Conservation (phyloP, 2,113 vertebrate genomes). For the Alexandromys fortis region DNA sequence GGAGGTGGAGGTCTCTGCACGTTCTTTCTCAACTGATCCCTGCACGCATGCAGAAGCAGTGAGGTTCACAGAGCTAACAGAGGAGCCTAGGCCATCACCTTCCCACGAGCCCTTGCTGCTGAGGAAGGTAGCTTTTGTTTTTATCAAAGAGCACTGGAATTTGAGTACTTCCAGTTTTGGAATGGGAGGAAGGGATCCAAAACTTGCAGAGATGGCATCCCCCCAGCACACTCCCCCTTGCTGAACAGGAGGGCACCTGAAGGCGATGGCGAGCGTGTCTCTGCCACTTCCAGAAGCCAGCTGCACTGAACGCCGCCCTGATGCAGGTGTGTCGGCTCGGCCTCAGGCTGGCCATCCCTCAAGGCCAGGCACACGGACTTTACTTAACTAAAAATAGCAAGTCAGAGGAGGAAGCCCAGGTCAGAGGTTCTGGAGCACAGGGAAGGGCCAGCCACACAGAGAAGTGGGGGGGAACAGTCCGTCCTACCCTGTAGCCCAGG, state of each 20-base stretch:
- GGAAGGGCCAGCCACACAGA: neutral
- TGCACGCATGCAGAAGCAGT: neutral
- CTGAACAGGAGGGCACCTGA: constrained; percentile 51
- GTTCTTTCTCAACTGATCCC: neutral
- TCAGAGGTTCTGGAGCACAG: neutral
- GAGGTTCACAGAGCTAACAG: neutral
- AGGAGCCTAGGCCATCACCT: neutral
- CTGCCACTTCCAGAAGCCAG: constrained; percentile 1
- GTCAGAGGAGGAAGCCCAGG: neutral
- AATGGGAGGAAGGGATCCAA: neutral
- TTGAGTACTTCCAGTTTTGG: neutral
- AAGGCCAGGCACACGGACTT: neutral
- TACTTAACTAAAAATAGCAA: neutral
- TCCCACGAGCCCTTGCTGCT: neutral
- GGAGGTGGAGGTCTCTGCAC: neutral
- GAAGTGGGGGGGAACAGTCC: neutral
- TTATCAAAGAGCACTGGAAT: neutral
- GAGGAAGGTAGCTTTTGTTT: neutral
- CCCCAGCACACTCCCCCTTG: rapidly evolving
- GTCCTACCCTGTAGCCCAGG: neutral
- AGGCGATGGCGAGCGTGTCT: rapidly evolving
- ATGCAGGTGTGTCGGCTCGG: neutral
- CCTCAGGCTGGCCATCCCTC: constrained; percentile 45
- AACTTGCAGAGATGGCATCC: too few species aligned
- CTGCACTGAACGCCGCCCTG: neutral